Evolutionary conservation across 1,140 invertebrate genomes (phyloP).

Genomic region (Drosophila neocordata): DNA sequence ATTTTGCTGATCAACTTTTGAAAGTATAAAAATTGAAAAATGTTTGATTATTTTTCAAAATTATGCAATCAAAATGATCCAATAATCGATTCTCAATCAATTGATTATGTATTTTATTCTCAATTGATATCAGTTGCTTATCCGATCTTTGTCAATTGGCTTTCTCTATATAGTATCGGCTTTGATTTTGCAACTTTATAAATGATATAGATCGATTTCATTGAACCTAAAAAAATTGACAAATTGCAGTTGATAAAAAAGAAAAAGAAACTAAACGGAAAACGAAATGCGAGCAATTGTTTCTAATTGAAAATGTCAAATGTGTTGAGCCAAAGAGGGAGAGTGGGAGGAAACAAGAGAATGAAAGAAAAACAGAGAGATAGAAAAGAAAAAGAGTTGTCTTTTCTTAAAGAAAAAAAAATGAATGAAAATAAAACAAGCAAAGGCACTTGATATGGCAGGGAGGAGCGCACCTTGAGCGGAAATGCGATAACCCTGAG

Average conservation of each 20-base stretch:
- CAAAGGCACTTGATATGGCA: conserved; percentile 40
- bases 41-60: too few species aligned
- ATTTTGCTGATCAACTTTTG: too few species aligned
- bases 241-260: conserved; percentile 55
- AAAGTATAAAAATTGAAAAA: neutral
- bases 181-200: conserved; percentile 12
- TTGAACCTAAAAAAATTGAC: conserved; percentile 55
- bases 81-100: neutral
- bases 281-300: conserved; percentile 78
- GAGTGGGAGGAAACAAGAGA: conserved; percentile 14
- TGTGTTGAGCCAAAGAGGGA: conserved; percentile 25
- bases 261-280: conserved; percentile 42
- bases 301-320: conserved; percentile 81
- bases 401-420: conserved; percentile 30
- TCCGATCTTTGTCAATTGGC: conserved; percentile 9
- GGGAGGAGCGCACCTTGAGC: conserved; percentile 60
- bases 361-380: conserved; percentile 23
- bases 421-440: too few species aligned
- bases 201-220: conserved; percentile 10
- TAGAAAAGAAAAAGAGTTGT: conserved; percentile 37
- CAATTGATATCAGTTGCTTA: conserved; percentile 5
- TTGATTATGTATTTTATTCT: neutral
- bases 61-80: neutral
- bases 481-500: conserved; percentile 80
- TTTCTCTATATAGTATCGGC: neutral